Evolutionary conservation across 2,113 vertebrate genomes (phyloP), one percentile per base, ranked within the genome.

Genomic region (Boleophthalmus pectinirostris): DNA sequence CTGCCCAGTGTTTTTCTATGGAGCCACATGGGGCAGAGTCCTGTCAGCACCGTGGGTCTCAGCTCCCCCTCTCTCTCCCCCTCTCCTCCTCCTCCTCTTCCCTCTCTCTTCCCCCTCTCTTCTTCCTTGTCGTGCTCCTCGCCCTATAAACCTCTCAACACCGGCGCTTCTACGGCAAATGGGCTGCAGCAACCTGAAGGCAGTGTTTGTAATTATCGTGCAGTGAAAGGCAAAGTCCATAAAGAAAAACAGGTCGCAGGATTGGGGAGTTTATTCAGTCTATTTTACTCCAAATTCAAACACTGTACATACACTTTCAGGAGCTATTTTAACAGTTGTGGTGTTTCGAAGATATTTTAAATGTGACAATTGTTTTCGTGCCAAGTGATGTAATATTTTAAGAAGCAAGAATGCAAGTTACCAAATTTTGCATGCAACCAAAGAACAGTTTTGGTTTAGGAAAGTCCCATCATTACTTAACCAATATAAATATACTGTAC

Each of bases 81-180:
- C 78, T 79, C 79, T 74, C 84, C 20, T n/a, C 86, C 81, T 74
- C 79, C 74, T 83, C 87, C 90, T 88, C 54, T 82, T 10, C 81
- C 83, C 82, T 79, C 82, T 78, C 78, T 78, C 84, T 43, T 10
- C 54, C 83, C 81, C 84, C 81, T 79, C 82, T 78, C 78, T 78
- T 82, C 70, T 67, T 64, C 77, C 68, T 73, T 87, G 89, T 85
- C 88, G 85, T 82, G 84, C 87, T 86, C 81, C 84, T 70, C 87
- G 83, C 84, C 84, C 89, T 82, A 90, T 92, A 92, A 92, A 93
- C 74, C 88, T 90, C 79, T 93, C 92, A 92, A 88, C 92, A 85
- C 87, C 85, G 75, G 78, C 33, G 78, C 80, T 83, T 88, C 85
- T 80, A 68, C 85, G 77, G 78, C 79, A 84, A 88, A 83, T 77